Conservation (phyloP, 2,797 vertebrate genomes). For the Sylvia borin region DNA sequence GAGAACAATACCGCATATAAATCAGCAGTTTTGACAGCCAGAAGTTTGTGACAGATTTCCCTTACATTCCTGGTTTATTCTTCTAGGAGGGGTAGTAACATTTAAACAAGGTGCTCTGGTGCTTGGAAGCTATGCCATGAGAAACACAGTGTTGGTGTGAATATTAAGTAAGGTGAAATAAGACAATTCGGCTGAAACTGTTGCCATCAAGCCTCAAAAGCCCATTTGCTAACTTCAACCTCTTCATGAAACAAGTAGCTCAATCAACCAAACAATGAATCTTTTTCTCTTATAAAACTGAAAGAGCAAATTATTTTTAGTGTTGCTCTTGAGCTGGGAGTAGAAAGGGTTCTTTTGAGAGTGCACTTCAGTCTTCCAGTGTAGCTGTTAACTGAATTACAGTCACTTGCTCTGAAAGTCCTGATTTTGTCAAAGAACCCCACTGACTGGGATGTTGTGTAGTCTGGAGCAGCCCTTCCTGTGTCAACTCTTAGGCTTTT, state of each 20-base stretch:
- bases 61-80: not conserved
- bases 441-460: not conserved
- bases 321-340: not conserved
- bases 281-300: not conserved
- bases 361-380: not conserved
- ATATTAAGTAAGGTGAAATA: not conserved
- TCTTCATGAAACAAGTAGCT: not conserved
- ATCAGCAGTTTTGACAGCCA: not conserved
- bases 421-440: not conserved
- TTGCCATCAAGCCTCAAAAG: not conserved
- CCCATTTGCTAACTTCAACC: not conserved
- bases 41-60: not conserved
- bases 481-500: not conserved
- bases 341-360: not conserved
- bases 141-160: not conserved
- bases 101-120: not conserved
- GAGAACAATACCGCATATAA: not conserved
- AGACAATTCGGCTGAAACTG: not conserved
- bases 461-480: not conserved
- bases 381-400: not conserved
- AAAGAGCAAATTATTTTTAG: not conserved
- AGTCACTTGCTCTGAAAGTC: not conserved
- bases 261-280: not conserved
- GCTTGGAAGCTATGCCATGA: not conserved
- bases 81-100: not conserved